Percentiles rank a stretch among this genome's conserved stretches.
Evolutionary conservation across 2,888 invertebrate genomes (phyloP).

Genomic region (Lasioglossum leucozonium): DNA sequence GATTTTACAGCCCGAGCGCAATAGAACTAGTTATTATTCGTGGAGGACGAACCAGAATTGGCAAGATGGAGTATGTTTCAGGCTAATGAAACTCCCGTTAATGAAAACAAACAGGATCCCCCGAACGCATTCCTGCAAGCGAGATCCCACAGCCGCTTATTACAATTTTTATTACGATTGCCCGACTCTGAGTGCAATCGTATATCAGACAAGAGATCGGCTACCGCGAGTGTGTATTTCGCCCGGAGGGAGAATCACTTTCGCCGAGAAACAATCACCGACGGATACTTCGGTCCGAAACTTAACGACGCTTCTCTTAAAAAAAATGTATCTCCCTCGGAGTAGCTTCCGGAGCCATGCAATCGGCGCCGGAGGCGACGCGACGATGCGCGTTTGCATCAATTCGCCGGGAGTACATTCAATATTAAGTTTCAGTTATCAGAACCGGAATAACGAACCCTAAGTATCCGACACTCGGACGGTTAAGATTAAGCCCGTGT

Average conservation of each 20-base stretch:
- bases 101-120: background rate
- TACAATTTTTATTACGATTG: background rate
- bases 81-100: background rate
- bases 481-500: conserved; percentile 13
- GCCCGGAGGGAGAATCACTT: background rate
- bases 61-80: background rate
- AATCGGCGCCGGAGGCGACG: background rate
- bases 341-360: background rate
- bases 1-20: background rate
- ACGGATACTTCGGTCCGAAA: background rate
- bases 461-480: conserved; percentile 11
- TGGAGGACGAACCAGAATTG: background rate
- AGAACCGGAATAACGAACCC: conserved; percentile 11
- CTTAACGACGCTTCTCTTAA: background rate
- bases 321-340: background rate
- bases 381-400: background rate
- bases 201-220: background rate
- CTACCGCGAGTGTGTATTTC: background rate
- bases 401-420: background rate
- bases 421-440: conserved; percentile 15
- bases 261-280: background rate
- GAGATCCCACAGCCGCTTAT: background rate
- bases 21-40: background rate
- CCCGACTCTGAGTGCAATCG: background rate
- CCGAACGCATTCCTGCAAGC: background rate